Evolutionary conservation across 2,888 invertebrate species (phyloP), one percentile per base, ranked within the genome.

Genomic region (Herminia tarsipennalis): DNA sequence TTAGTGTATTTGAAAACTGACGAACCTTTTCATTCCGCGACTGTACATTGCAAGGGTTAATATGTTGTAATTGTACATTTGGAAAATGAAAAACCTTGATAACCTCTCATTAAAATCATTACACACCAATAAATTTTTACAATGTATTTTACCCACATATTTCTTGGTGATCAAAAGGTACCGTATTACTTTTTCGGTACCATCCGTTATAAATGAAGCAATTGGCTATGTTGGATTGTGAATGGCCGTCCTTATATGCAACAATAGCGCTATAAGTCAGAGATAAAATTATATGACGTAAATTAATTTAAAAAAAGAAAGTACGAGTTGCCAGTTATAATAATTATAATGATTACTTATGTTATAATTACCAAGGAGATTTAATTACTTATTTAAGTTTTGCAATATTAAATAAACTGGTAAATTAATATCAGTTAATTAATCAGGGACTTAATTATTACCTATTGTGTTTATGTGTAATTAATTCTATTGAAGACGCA

Each of bases 121-220:
- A 51, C 58, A 44, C 28, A 41, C 25, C 52, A 41, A 73, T 78
- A 76, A 78, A 78, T 70, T 61, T 76, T 78, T 57, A 78, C 68
- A 56, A 65, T 66, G 50, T 45, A 22, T 53, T 68, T 78, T 73
- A 69, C 73, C 71, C 42, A 70, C 56, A 70, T 73, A 62, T 32
- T 40, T 51, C 12, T 13, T 14, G 16, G 30, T 24, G 37, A 25
- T 51, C 53, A 64, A 51, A 55, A 48, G 45, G 21, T 37, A 39
- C 59, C 47, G 48, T 43, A 30, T 14, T 10, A 44, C 41, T 50
- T 58, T 59, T 65, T 67, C 25, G 38, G 53, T 41, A 39, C 22
- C 30, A 43, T 56, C 45, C 53, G 39, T 60, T 57, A 54, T 46
- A 61, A 69, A 73, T 72, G 56, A 66, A 75, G 73, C 49, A 66